phyloP scores from a whole-genome alignment of 2,797 vertebrate species.

The Propithecus deckenii region DNA sequence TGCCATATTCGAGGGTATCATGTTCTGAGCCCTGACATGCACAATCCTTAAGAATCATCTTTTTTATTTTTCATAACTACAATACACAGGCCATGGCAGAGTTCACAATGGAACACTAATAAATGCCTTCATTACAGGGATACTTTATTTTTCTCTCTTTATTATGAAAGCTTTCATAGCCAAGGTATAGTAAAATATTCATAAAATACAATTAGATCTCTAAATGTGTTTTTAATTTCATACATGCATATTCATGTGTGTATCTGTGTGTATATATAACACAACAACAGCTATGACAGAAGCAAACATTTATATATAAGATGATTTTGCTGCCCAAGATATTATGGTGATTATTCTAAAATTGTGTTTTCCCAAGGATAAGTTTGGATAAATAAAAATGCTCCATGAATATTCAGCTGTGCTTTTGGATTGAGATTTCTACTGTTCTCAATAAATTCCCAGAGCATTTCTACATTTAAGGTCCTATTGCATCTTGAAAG shows the following conservation, averaged over 20 bases:
- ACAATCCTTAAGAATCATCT: neutral
- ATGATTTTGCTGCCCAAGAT: conserved; percentile 64
- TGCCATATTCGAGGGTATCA: neutral
- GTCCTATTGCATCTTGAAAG: conserved; percentile 53
- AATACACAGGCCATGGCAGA: neutral
- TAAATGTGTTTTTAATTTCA: conserved; percentile 32
- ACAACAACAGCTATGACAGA: conserved; percentile 53
- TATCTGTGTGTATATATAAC: conserved; percentile 36
- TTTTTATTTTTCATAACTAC: neutral
- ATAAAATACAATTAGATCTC: neutral
- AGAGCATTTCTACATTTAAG: conserved; percentile 53
- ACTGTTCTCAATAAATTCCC: conserved; percentile 66
- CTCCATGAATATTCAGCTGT: conserved; percentile 73
- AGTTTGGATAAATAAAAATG: conserved; percentile 67
- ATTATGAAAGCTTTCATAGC: neutral
- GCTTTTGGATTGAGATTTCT: conserved; percentile 66
- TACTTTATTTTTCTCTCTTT: neutral
- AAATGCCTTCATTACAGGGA: neutral
- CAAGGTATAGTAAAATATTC: neutral
- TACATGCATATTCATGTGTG: neutral
- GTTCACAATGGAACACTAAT: neutral
- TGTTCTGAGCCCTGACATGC: neutral
- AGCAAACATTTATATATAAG: conserved; percentile 60
- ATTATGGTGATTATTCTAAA: conserved; percentile 60
- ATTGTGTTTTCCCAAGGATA: conserved; percentile 67